A percentile compares a stretch with the other conserved stretches of the same genome.
Conservation (phyloP, 2,888 invertebrate species). For the Philaethria dido region DNA sequence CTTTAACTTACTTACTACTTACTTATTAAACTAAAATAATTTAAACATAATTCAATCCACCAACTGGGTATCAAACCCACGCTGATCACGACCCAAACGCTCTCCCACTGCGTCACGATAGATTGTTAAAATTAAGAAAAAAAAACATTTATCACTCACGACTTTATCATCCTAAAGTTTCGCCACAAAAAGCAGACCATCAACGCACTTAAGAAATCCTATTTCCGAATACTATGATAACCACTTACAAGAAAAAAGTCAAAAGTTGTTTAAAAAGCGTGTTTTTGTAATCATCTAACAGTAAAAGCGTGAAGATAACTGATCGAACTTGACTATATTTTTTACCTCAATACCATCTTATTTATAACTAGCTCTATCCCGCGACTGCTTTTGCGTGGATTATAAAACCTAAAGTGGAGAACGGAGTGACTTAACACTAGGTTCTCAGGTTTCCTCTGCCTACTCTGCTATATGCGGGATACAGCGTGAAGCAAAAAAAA, state of each 20-base stretch:
- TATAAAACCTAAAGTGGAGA: no score
- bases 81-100: no score
- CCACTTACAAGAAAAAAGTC: conserved; percentile 25
- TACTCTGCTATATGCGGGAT: no score
- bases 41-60: no score
- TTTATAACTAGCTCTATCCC: not conserved
- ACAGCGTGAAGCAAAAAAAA: no score
- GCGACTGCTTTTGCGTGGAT: no score
- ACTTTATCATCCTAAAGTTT: not conserved
- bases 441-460: no score
- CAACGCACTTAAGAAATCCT: not conserved
- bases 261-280: conserved; percentile 28
- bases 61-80: no score
- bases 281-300: conserved; percentile 28
- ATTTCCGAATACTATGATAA: conserved; percentile 6
- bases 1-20: no score
- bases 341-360: conserved; percentile 20
- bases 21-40: no score
- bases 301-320: conserved; percentile 36
- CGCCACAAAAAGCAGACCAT: not conserved
- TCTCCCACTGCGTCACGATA: no score
- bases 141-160: not conserved
- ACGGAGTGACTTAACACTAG: no score
- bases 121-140: not conserved
- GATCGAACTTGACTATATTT: conserved; percentile 26